These are phyloP conservation scores for Stratiomys singularior DNA, from an alignment of 2,888 invertebrate species.

Conservation along the genomic window DNA sequence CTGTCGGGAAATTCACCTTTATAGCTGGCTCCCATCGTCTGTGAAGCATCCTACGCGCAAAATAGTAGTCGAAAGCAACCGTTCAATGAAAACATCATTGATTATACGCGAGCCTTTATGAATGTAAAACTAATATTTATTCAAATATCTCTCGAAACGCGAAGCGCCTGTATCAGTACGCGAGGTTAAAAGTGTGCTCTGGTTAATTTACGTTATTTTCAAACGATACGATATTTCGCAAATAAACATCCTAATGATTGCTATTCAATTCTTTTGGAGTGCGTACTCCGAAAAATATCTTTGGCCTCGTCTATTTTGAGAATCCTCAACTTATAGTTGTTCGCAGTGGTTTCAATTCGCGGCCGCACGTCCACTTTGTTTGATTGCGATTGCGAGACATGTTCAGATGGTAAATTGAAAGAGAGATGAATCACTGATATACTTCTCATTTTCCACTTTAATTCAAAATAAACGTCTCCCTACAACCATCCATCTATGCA, in stretches of 20 bases:
- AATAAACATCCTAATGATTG: neutral
- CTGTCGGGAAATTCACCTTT: too few species aligned
- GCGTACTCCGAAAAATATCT: neutral
- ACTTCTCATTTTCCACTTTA: neutral
- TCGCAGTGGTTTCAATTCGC: neutral
- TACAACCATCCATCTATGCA: too few species aligned
- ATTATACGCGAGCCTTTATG: neutral
- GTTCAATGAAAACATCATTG: too few species aligned
- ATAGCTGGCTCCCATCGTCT: too few species aligned
- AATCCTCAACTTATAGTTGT: neutral
- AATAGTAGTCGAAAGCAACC: too few species aligned
- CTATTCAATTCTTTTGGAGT: neutral
- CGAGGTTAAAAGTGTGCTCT: neutral
- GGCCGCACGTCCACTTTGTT: neutral
- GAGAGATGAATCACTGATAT: slow-evolving; percentile 1
- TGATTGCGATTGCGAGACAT: neutral
- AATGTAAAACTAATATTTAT: slow-evolving; percentile 4
- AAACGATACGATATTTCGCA: neutral
- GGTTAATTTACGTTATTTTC: neutral
- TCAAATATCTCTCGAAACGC: neutral
- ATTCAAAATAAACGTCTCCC: too few species aligned
- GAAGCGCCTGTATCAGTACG: neutral
- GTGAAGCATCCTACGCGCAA: too few species aligned
- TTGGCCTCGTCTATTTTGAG: neutral
- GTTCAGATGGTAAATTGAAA: too few species aligned